Percentiles rank a stretch among this genome's conserved stretches.
These are phyloP conservation scores for Neosilurus mollespiculum DNA, from an alignment of 2,797 vertebrate species.

Conservation along the genomic window DNA sequence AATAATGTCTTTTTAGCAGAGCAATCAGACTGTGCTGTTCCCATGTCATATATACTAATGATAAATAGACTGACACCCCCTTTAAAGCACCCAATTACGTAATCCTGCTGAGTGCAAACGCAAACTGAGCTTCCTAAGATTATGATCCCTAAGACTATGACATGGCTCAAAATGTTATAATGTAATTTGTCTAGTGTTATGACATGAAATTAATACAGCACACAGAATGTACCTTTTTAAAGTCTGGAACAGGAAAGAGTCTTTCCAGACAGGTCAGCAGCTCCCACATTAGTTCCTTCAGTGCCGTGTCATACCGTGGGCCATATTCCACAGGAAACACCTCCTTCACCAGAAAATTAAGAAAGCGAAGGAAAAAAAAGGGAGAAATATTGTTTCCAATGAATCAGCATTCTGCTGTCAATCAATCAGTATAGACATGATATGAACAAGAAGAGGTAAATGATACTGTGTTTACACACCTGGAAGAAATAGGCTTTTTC, in stretches of 20 bases:
- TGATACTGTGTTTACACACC: conserved; percentile 54
- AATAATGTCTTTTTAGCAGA: no score
- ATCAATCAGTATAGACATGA: background rate
- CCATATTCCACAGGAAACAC: conserved; percentile 82
- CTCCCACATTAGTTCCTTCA: conserved; percentile 80
- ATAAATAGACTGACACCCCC: no score
- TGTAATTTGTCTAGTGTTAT: background rate
- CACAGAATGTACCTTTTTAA: conserved; percentile 69
- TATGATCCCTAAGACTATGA: no score
- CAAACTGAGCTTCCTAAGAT: background rate
- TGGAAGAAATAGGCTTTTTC: conserved; percentile 77
- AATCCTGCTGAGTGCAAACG: background rate
- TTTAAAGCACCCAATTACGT: background rate
- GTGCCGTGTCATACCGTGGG: conserved; percentile 69
- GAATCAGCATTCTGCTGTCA: background rate
- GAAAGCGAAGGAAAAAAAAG: background rate
- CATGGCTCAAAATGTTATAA: background rate
- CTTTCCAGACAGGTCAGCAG: conserved; percentile 69
- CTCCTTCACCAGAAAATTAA: conserved; percentile 64
- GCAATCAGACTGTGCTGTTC: no score
- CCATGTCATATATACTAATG: no score
- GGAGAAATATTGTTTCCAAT: background rate
- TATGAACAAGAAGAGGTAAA: background rate
- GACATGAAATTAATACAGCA: background rate
- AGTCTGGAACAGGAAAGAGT: conserved; percentile 59